These are phyloP conservation scores for Myotis brandtii DNA, from an alignment of 2,113 vertebrate genomes.

Conservation along the genomic window DNA sequence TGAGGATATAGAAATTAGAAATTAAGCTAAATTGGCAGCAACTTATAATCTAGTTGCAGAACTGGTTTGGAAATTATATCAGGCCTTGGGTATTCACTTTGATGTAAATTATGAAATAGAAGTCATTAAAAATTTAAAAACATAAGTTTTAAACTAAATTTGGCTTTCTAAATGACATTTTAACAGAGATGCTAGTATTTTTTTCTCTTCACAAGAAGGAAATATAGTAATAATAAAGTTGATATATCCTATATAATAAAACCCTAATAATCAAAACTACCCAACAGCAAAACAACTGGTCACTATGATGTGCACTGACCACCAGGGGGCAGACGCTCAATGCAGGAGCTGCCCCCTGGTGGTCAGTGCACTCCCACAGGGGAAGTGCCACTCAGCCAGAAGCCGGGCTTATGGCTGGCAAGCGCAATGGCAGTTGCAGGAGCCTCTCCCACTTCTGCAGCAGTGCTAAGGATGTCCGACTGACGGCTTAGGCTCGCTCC, in stretches of 20 bases:
- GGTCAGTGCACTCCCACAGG: too few relatives aligned
- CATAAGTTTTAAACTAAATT: conserved; percentile 13
- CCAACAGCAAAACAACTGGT: too few relatives aligned
- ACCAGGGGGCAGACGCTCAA: too few relatives aligned
- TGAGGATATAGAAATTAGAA: neutral
- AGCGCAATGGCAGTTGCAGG: too few relatives aligned
- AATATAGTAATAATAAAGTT: neutral
- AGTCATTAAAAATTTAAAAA: neutral
- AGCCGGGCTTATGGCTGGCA: too few relatives aligned
- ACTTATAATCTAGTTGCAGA: neutral
- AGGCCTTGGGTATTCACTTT: neutral
- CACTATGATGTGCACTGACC: too few relatives aligned
- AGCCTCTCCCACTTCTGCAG: too few relatives aligned
- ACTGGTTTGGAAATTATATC: neutral
- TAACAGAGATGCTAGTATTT: neutral
- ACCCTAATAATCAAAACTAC: too few relatives aligned
- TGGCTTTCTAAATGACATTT: neutral
- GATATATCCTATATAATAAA: neutral
- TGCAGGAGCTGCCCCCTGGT: too few relatives aligned
- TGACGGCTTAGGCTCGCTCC: too few relatives aligned
- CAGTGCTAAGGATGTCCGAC: too few relatives aligned
- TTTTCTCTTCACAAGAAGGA: neutral
- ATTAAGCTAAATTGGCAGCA: neutral
- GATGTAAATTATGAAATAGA: neutral
- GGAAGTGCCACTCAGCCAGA: too few relatives aligned